phyloP scores from a whole-genome alignment of 2,888 invertebrate genomes.

The Ditylenchus weischeri region DNA sequence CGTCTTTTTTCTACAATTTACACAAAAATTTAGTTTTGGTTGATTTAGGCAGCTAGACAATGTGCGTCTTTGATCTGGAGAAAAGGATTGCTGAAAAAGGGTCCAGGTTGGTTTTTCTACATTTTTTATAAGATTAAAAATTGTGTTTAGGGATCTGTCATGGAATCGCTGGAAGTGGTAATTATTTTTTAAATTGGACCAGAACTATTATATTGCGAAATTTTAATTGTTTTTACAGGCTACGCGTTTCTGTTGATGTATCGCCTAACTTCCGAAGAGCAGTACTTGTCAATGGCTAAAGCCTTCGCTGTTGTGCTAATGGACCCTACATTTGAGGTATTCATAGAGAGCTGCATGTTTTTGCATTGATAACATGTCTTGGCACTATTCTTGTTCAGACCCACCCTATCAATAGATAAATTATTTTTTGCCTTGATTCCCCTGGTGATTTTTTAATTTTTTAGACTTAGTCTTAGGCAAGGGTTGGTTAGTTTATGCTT shows the following conservation, averaged over 20 bases:
- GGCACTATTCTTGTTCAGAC: too few relatives aligned
- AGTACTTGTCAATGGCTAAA: conserved; percentile 63
- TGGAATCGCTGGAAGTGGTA: conserved; percentile 73
- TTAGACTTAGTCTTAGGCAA: too few relatives aligned
- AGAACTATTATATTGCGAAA: background rate
- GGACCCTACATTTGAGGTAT: conserved; percentile 58
- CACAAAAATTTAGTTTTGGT: too few relatives aligned
- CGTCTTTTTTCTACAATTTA: background rate
- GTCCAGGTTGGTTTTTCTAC: conserved; percentile 66
- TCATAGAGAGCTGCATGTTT: too few relatives aligned
- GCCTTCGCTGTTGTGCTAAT: conserved; percentile 74
- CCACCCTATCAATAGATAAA: too few relatives aligned
- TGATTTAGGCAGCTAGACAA: conserved; percentile 66
- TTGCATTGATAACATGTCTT: too few relatives aligned
- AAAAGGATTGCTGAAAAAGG: conserved; percentile 78
- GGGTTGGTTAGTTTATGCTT: too few relatives aligned
- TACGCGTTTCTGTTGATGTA: conserved; percentile 76
- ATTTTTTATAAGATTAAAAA: background rate
- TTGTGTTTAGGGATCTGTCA: conserved; percentile 69
- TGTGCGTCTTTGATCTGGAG: conserved; percentile 78
- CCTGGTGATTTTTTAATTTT: too few relatives aligned
- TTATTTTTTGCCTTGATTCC: too few relatives aligned
- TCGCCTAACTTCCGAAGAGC: conserved; percentile 67
- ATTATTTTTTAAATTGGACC: conserved; percentile 49
- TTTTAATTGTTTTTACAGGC: conserved; percentile 60